phyloP scores from a whole-genome alignment of 2,113 vertebrate species.

The Myotis lucifugus region DNA sequence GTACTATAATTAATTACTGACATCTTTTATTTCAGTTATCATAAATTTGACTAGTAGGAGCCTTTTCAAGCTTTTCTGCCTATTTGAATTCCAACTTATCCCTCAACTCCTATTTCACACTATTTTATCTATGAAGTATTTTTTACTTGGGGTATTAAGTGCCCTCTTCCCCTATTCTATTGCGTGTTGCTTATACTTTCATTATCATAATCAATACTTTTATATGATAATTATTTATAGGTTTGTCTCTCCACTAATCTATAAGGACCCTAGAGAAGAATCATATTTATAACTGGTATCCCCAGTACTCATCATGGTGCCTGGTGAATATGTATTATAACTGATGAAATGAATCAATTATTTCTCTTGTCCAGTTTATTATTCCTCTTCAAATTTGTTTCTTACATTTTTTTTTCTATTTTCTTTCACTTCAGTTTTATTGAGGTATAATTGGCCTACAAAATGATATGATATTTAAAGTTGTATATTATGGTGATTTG shows the following conservation, averaged over 20 bases:
- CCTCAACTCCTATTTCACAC: not conserved
- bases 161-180: not conserved
- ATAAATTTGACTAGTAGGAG: not conserved
- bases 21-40: not conserved
- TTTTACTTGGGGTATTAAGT: not conserved
- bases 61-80: not conserved
- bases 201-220: not conserved
- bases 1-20: not conserved
- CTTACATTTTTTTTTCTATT: not conserved
- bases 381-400: not conserved
- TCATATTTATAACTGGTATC: not conserved
- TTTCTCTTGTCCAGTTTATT: not conserved
- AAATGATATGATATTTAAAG: not conserved
- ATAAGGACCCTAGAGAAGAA: not conserved
- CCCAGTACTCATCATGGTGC: not conserved
- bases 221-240: not conserved
- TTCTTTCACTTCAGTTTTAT: not conserved
- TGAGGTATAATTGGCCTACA: not conserved
- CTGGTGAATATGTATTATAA: not conserved
- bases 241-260: not conserved
- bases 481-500: not conserved
- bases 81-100: not conserved
- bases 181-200: not conserved
- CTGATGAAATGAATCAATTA: not conserved
- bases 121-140: not conserved